These are phyloP conservation scores for Ciconia nigra DNA, from an alignment of 2,797 vertebrate genomes.

Conservation along the genomic window DNA sequence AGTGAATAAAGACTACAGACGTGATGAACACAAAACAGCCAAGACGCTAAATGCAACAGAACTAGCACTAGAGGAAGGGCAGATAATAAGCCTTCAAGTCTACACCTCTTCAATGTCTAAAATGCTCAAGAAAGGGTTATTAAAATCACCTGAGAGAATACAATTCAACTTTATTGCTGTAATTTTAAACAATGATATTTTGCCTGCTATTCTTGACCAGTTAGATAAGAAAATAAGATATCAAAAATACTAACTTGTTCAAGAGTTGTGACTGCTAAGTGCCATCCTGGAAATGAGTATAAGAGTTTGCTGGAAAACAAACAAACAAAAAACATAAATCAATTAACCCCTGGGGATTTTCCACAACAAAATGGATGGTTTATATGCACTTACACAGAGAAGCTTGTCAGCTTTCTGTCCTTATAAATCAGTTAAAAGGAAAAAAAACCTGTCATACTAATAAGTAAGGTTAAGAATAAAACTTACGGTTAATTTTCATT, in stretches of 20 bases:
- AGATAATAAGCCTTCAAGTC: not conserved
- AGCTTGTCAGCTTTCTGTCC: not conserved
- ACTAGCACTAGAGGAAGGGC: not conserved
- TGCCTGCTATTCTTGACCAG: not conserved
- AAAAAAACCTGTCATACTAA: not conserved
- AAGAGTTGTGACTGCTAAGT: slow-evolving; percentile 83
- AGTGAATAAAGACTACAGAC: not conserved
- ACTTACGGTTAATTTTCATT: not conserved
- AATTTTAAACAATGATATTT: not conserved
- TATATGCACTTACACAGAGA: not conserved
- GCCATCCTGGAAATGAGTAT: slow-evolving; percentile 89
- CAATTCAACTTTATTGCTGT: not conserved
- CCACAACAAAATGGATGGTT: not conserved
- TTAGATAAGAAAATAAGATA: not conserved
- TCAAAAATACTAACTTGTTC: slow-evolving; percentile 83
- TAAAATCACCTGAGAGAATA: not conserved
- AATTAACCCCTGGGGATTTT: not conserved
- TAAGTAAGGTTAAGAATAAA: not conserved
- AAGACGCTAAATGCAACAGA: not conserved
- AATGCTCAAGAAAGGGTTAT: not conserved
- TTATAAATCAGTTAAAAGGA: not conserved
- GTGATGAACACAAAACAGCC: not conserved
- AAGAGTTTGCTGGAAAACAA: slow-evolving; percentile 84
- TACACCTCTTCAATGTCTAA: not conserved
- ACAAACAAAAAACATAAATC: not conserved